Percentiles rank a stretch among this genome's conserved stretches.
phyloP scores from a whole-genome alignment of 2,888 invertebrate species.

The Leptopilina drosophilae region DNA sequence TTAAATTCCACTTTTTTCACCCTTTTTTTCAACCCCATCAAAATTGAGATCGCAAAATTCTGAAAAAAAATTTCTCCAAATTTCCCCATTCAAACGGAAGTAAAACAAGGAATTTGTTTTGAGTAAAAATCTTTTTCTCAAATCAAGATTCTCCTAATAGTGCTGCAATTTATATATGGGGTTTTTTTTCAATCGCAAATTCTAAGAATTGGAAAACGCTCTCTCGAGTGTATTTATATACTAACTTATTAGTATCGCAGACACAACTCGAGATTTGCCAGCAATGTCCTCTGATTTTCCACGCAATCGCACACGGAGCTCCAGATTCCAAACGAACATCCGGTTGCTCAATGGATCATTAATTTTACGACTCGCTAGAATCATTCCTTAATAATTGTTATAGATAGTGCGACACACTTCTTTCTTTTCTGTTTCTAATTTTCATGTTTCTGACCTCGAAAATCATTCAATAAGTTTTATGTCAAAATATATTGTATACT shows the following conservation, averaged over 20 bases:
- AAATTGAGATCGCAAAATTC: too few relatives aligned
- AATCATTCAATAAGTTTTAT: not conserved
- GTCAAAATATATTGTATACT: too few relatives aligned
- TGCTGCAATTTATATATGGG: slow-evolving; percentile 4
- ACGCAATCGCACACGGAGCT: slow-evolving; percentile 30
- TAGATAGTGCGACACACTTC: slow-evolving; percentile 28
- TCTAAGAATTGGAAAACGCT: slow-evolving; percentile 12
- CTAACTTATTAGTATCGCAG: slow-evolving; percentile 17
- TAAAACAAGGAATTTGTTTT: too few relatives aligned
- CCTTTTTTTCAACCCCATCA: too few relatives aligned
- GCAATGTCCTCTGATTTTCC: slow-evolving; percentile 34
- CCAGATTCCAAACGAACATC: slow-evolving; percentile 39
- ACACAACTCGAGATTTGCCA: slow-evolving; percentile 31
- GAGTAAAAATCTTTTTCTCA: not conserved
- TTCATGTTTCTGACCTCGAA: slow-evolving; percentile 17
- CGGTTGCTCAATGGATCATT: slow-evolving; percentile 38
- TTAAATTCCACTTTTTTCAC: not conserved
- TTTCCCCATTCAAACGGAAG: too few relatives aligned
- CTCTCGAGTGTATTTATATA: not conserved
- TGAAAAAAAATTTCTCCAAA: too few relatives aligned
- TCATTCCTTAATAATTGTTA: slow-evolving; percentile 35
- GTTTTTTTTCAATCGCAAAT: not conserved
- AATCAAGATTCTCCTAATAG: not conserved
- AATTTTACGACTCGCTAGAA: slow-evolving; percentile 38
- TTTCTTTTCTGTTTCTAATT: slow-evolving; percentile 5